Evolutionary conservation across 64 coral and sea anemone genomes (phyloP).

Genomic region (Astreopora myriophthalma): DNA sequence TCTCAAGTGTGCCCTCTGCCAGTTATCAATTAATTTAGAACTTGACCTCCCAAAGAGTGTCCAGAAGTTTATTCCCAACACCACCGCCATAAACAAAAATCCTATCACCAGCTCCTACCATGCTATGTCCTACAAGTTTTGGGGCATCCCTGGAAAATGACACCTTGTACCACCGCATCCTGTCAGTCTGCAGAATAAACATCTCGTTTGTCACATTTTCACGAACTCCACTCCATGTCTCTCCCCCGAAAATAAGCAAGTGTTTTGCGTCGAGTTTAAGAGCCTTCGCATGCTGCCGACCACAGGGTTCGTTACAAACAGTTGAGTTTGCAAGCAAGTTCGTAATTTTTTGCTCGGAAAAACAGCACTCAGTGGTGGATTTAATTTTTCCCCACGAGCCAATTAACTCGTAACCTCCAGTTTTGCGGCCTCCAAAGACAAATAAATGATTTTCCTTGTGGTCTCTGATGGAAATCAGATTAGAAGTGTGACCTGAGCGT

Average conservation of each 20-base stretch:
- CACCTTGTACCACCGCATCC: conserved; percentile 76
- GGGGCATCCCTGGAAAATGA: conserved; percentile 31
- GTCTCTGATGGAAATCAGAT: conserved; percentile 67
- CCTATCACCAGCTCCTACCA: conserved; percentile 52
- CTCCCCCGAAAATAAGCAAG: conserved; percentile 88
- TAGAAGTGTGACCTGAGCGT: conserved; percentile 88
- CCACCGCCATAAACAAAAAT: conserved; percentile 89
- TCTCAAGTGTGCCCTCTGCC: no score
- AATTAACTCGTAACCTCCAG: conserved; percentile 77
- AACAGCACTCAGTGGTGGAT: not conserved
- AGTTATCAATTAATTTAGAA: not conserved
- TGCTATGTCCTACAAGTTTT: conserved; percentile 89
- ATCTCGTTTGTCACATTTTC: conserved; percentile 91
- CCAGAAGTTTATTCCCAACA: conserved; percentile 37
- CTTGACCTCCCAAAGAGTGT: conserved; percentile 80
- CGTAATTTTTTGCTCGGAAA: conserved; percentile 57
- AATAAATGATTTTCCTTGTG: conserved; percentile 79
- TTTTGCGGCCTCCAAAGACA: conserved; percentile 92
- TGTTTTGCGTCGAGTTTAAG: conserved; percentile 67
- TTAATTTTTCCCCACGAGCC: conserved; percentile 63
- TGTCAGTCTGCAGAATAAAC: conserved; percentile 72
- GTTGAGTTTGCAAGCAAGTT: conserved; percentile 59
- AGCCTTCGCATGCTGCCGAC: conserved; percentile 73
- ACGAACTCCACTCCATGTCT: conserved; percentile 95
- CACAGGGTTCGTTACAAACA: conserved; percentile 74